phyloP scores from a whole-genome alignment of 2,888 invertebrate species.

The Xestia sexstrigata region DNA sequence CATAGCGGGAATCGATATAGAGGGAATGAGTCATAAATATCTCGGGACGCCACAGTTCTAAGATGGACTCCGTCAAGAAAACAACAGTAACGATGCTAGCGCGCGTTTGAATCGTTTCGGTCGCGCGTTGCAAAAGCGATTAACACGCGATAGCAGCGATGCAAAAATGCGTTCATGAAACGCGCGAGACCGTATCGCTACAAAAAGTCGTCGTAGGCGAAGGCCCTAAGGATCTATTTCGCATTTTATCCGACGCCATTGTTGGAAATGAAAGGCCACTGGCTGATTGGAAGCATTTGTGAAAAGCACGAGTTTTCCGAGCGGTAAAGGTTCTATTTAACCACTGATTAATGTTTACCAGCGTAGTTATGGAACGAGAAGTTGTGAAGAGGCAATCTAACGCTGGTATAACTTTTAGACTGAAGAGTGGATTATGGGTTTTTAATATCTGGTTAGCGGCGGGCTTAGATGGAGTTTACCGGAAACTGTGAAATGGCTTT shows the following conservation, averaged over 20 bases:
- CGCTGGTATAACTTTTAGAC: slow-evolving; percentile 56
- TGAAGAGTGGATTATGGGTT: slow-evolving; percentile 41
- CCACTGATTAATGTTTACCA: slow-evolving; percentile 80
- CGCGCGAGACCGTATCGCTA: not conserved
- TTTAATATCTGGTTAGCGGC: slow-evolving; percentile 42
- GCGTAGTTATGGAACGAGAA: slow-evolving; percentile 66
- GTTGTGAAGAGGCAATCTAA: slow-evolving; percentile 63
- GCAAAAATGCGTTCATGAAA: not conserved
- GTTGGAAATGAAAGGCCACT: slow-evolving; percentile 76
- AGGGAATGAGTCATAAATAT: too few relatives aligned
- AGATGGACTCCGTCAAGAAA: not conserved
- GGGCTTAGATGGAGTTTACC: slow-evolving; percentile 3
- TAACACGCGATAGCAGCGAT: not conserved
- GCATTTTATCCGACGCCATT: slow-evolving; percentile 76
- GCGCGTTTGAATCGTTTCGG: not conserved
- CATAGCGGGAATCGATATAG: too few relatives aligned
- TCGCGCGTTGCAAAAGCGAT: not conserved
- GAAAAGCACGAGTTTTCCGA: slow-evolving; percentile 78
- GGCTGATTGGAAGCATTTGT: slow-evolving; percentile 81
- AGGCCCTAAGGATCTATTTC: slow-evolving; percentile 72
- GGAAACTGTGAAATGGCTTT: slow-evolving; percentile 1
- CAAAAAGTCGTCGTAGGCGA: not conserved
- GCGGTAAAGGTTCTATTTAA: slow-evolving; percentile 74
- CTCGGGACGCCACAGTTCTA: not conserved
- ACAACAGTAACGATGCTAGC: not conserved